phyloP scores from a whole-genome alignment of 2,888 invertebrate genomes.

The Steinernema carpocapsae region DNA sequence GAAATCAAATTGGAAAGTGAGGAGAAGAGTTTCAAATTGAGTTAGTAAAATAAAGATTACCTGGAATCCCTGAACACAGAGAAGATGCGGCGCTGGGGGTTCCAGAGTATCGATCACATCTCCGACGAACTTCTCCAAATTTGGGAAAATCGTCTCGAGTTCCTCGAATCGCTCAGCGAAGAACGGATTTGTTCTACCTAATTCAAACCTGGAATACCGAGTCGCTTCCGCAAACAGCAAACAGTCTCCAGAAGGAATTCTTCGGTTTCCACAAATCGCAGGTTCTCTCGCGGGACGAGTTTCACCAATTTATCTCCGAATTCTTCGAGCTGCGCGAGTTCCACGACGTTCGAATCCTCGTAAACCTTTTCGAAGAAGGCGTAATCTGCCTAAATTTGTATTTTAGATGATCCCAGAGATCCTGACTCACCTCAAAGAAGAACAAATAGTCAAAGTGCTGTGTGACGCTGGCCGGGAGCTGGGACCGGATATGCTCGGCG shows the following conservation, averaged over 20 bases:
- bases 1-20: no score
- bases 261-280: constrained; percentile 44
- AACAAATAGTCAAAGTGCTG: not conserved
- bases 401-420: not conserved
- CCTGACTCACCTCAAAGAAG: not conserved
- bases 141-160: constrained; percentile 40
- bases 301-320: constrained; percentile 37
- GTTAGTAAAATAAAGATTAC: no score
- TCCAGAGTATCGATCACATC: constrained; percentile 36
- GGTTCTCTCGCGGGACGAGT: constrained; percentile 36
- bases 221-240: constrained; percentile 39
- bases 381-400: constrained; percentile 41
- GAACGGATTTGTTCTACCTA: constrained; percentile 43
- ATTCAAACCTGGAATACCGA: constrained; percentile 41
- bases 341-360: constrained; percentile 35
- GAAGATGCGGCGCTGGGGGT: constrained; percentile 44
- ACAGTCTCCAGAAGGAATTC: constrained; percentile 40
- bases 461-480: constrained; percentile 27
- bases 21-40: no score
- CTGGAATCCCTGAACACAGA: constrained; percentile 48
- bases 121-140: constrained; percentile 37
- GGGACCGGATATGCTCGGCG: constrained; percentile 38
- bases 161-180: constrained; percentile 40
- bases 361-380: constrained; percentile 38
- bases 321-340: constrained; percentile 35